phyloP scores from a whole-genome alignment of 1,140 invertebrate species.

The Chironomus striatipennis region DNA sequence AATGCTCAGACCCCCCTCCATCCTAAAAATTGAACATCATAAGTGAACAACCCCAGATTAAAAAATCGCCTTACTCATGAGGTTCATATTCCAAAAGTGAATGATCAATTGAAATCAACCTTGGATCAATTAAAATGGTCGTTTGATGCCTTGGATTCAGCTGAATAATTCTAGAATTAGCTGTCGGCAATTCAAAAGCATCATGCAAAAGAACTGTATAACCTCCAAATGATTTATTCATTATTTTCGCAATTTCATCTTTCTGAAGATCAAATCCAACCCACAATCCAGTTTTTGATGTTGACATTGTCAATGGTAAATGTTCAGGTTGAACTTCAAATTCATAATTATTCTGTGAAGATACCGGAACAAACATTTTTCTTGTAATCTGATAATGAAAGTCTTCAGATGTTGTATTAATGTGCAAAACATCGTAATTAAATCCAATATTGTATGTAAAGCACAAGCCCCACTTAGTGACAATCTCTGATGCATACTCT shows the following conservation, averaged over 20 bases:
- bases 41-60: too few species aligned
- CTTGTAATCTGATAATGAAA: background rate
- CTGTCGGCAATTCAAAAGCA: background rate
- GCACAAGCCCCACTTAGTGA: background rate
- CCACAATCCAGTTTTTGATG: background rate
- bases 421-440: background rate
- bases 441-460: background rate
- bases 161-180: background rate
- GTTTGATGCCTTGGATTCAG: background rate
- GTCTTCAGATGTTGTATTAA: background rate
- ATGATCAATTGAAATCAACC: background rate
- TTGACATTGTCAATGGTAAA: background rate
- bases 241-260: background rate
- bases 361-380: too few species aligned
- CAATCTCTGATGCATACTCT: background rate
- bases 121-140: background rate
- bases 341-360: background rate
- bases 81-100: background rate
- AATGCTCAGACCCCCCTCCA: too few species aligned
- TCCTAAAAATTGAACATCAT: too few species aligned
- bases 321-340: background rate
- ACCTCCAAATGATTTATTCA: conserved; percentile 37
- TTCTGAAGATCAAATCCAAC: background rate
- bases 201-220: background rate
- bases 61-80: background rate